Conservation (phyloP, 2,888 invertebrate species). For the Rambutsinella grinnellia region DNA sequence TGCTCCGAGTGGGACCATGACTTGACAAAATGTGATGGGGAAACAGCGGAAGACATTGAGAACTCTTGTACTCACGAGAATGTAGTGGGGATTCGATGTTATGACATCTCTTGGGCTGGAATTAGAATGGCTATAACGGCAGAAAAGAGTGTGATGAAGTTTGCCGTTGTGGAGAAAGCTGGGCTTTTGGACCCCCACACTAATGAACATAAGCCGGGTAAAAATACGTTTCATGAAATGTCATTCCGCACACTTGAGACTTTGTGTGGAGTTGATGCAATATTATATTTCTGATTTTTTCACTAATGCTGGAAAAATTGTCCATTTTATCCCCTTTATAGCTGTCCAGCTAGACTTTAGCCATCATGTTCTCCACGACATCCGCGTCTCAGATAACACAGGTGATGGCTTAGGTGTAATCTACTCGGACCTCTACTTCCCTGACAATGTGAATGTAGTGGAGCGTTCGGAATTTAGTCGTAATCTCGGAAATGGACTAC, state of each 20-base stretch:
- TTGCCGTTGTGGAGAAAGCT: constrained; percentile 89
- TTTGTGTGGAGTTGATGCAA: too few species aligned
- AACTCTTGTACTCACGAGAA: constrained; percentile 87
- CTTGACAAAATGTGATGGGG: constrained; percentile 87
- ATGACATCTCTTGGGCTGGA: constrained; percentile 95
- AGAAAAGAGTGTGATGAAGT: constrained; percentile 88
- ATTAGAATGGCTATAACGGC: constrained; percentile 90
- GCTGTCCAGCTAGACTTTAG: constrained; percentile 83
- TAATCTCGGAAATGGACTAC: constrained; percentile 90
- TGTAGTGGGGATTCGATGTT: constrained; percentile 90
- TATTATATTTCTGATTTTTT: background rate
- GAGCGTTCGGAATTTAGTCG: constrained; percentile 87
- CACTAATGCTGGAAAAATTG: background rate
- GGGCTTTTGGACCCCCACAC: constrained; percentile 80
- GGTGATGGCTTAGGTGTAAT: constrained; percentile 94
- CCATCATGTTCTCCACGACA: constrained; percentile 70
- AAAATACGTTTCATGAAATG: constrained; percentile 6
- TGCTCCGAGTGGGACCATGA: constrained; percentile 94
- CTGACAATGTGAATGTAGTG: constrained; percentile 84
- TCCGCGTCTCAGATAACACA: constrained; percentile 84
- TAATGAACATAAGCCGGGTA: constrained; percentile 83
- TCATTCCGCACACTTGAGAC: background rate
- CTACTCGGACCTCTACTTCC: constrained; percentile 93
- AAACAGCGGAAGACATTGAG: constrained; percentile 83
- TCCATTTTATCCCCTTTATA: constrained; percentile 59